These are phyloP conservation scores for Chrysomallon squamiferum DNA, from an alignment of 1,140 invertebrate genomes.

Conservation along the genomic window DNA sequence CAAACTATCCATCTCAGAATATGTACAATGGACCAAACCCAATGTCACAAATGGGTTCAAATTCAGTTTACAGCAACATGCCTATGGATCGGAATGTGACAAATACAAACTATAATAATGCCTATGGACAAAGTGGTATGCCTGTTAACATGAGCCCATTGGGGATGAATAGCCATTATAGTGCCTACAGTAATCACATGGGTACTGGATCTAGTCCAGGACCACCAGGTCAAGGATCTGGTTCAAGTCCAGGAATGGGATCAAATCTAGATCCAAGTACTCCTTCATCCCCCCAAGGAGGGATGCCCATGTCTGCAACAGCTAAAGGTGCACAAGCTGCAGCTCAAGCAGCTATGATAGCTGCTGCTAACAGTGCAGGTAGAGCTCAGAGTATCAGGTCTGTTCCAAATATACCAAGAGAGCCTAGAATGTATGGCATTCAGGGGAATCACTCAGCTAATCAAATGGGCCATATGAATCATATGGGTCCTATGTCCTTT, in stretches of 20 bases:
- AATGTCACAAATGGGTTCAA: slow-evolving; percentile 30
- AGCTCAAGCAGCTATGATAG: slow-evolving; percentile 61
- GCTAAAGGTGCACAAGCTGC: slow-evolving; percentile 62
- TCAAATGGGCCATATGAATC: slow-evolving; percentile 38
- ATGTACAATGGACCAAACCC: slow-evolving; percentile 57
- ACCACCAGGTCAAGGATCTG: slow-evolving; percentile 6
- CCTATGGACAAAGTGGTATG: slow-evolving; percentile 33
- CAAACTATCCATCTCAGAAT: slow-evolving; percentile 51
- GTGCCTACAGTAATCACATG: slow-evolving; percentile 50
- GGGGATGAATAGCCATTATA: slow-evolving; percentile 56
- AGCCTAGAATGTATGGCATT: slow-evolving; percentile 17
- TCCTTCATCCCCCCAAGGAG: slow-evolving; percentile 5
- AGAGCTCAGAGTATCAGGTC: slow-evolving; percentile 5
- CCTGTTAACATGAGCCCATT: background rate
- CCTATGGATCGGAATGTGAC: slow-evolving; percentile 43
- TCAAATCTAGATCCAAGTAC: slow-evolving; percentile 14
- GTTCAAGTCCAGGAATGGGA: slow-evolving; percentile 7
- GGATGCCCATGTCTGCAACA: slow-evolving; percentile 23
- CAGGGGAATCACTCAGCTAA: slow-evolving; percentile 12
- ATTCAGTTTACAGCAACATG: slow-evolving; percentile 48
- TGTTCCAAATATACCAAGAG: slow-evolving; percentile 9
- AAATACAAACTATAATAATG: slow-evolving; percentile 36
- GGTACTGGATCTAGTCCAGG: slow-evolving; percentile 34
- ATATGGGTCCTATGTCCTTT: slow-evolving; percentile 24
- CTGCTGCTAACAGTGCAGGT: slow-evolving; percentile 54